Percentiles rank a stretch among this genome's conserved stretches.
Conservation (phyloP, 2,113 vertebrate species). For the Clarias batrachus region DNA sequence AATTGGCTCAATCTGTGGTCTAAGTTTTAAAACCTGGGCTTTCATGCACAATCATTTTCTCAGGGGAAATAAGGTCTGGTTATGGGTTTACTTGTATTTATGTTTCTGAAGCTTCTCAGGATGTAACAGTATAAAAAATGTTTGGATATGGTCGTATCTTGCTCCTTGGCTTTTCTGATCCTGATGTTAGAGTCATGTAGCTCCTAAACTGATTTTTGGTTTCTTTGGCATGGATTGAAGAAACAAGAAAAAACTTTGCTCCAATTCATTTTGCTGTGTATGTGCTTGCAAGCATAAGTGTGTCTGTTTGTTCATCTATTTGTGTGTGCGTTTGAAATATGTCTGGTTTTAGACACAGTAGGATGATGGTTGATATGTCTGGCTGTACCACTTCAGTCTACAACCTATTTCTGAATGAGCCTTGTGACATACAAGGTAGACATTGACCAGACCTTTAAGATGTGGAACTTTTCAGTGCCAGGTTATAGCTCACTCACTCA, state of each 20-base stretch:
- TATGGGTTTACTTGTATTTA: no score
- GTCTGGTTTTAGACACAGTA: not conserved
- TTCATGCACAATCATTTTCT: slow-evolving; percentile 17
- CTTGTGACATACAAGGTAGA: not conserved
- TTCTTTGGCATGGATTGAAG: not conserved
- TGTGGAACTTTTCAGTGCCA: not conserved
- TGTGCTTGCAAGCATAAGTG: not conserved
- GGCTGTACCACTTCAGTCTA: not conserved
- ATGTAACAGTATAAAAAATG: not conserved
- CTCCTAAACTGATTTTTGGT: not conserved
- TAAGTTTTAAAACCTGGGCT: slow-evolving; percentile 6
- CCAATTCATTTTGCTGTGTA: not conserved
- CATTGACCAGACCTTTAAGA: not conserved
- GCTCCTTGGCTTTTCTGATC: not conserved
- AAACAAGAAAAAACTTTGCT: not conserved
- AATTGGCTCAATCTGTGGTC: slow-evolving; percentile 39
- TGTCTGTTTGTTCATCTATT: not conserved
- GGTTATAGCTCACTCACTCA: no score
- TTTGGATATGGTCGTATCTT: not conserved
- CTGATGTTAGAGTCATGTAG: not conserved
- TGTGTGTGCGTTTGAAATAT: not conserved
- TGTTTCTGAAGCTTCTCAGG: not conserved
- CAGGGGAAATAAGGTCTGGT: slow-evolving; percentile 6
- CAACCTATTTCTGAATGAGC: not conserved
- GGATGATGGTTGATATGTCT: not conserved